phyloP scores from a whole-genome alignment of 1,140 invertebrate genomes.

The Condylostylus longicornis region DNA sequence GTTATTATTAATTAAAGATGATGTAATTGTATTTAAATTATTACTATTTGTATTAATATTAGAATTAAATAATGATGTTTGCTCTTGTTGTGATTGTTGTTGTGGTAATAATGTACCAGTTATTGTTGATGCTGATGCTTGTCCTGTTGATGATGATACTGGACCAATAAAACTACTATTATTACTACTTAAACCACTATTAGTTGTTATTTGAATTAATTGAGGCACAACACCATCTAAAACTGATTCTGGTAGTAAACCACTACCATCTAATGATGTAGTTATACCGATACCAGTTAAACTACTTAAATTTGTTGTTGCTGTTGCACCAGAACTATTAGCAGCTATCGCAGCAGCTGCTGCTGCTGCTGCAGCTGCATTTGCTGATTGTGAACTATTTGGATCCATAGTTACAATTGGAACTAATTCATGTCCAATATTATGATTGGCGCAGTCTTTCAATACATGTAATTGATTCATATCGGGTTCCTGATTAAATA shows the following conservation, averaged over 20 bases:
- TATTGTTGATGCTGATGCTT: conserved; percentile 8
- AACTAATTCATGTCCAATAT: conserved; percentile 22
- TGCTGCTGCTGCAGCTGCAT: too few species aligned
- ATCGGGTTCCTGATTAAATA: conserved; percentile 16
- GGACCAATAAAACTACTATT: conserved; percentile 5
- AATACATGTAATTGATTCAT: conserved; percentile 9
- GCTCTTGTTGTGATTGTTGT: conserved; percentile 20
- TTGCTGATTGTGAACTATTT: conserved; percentile 14
- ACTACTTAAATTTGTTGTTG: conserved; percentile 7
- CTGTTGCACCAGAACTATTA: too few species aligned
- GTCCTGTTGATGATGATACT: conserved; percentile 10
- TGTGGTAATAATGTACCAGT: conserved; percentile 18
- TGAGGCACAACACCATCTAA: background rate
- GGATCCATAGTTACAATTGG: conserved; percentile 31
- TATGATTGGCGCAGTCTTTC: conserved; percentile 25
- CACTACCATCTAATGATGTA: background rate
- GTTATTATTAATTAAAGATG: conserved; percentile 31
- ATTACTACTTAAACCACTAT: conserved; percentile 4
- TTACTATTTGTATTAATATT: conserved; percentile 34
- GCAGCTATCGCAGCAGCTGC: too few species aligned
- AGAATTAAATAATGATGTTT: conserved; percentile 34
- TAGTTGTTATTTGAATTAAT: conserved; percentile 7
- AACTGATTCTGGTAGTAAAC: background rate
- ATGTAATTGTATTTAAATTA: conserved; percentile 34
- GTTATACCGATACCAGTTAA: background rate